Evolutionary conservation across 2,888 invertebrate genomes (phyloP).

Genomic region (Drosophila stalkeri): DNA sequence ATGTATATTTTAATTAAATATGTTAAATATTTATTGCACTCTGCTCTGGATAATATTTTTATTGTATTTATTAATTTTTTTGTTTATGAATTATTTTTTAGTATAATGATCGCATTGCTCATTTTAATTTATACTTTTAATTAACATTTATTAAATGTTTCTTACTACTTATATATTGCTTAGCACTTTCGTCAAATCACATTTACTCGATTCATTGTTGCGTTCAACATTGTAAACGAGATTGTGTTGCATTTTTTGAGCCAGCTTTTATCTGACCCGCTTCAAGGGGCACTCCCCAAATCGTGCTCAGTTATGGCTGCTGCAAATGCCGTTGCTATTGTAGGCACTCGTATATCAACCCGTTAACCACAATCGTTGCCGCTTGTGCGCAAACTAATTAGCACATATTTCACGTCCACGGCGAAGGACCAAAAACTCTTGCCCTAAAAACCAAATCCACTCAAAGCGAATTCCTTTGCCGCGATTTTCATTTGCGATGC

Average conservation of each 20-base stretch:
- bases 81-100: background rate
- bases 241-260: background rate
- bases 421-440: conserved; percentile 24
- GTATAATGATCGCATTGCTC: background rate
- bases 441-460: conserved; percentile 41
- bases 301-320: no score
- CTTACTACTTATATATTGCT: background rate
- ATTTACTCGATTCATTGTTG: background rate
- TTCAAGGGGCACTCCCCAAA: background rate
- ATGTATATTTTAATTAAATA: rapidly evolving
- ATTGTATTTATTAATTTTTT: no score
- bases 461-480: conserved; percentile 60
- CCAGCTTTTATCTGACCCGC: background rate
- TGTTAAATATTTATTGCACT: background rate
- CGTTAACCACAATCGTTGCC: conserved; percentile 52
- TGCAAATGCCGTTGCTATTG: background rate
- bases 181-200: background rate
- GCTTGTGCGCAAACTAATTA: conserved; percentile 72
- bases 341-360: conserved; percentile 36
- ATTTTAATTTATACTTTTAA: background rate
- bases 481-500: conserved; percentile 58
- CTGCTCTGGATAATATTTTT: background rate
- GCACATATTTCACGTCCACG: conserved; percentile 74
- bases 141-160: background rate
- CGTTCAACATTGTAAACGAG: background rate